Evolutionary conservation across 2,888 invertebrate species (phyloP), one percentile per base, ranked within the genome.

Genomic region (Protophormia terraenovae): DNA sequence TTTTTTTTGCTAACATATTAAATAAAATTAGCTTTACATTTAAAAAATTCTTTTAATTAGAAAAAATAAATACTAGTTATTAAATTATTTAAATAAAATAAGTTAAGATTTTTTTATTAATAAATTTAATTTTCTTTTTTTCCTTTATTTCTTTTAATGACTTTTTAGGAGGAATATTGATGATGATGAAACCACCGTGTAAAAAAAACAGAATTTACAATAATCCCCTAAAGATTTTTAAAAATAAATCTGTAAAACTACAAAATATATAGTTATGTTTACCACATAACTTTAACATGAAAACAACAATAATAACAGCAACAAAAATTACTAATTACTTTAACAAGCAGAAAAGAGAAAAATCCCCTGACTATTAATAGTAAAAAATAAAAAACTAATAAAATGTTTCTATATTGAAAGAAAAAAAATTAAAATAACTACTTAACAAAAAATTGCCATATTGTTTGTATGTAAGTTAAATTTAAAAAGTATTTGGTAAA

Each of bases 111-210:
- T 82, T 81, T 79, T 58, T 50, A 69, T 60, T 75, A n/a, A 81
- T 38, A 38, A 66, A 62, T 45, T 81, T 41, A 67, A 38, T 78
- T 58, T 60, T 87, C 66, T 77, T 78, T 38, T 84, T 62, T 47
- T 55, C 47, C n/a, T 24, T 53, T 29, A 19, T 72, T 8, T 24
- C 7, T 71, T 47, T 55, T 55, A 14, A 3, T 14, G 6, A 19
- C 16, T 58, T 14, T 77, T 60, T 47, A 92, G 92, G 93, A 92
- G 91, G 92, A 92, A 91, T 92, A 92, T 92, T 92, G 92, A 92
- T 91, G 92, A 92, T 87, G 92, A 92, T 88, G 92, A 92, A 87
- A 92, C 92, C 86, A 92, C 92, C 76, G 92, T 92, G 88, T 92
- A 91, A 92, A 91, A 88, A n/a, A n/a, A n/a, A n/a, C n/a, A 88